Percentiles rank a stretch among this genome's conserved stretches.
Conservation (phyloP, 2,113 vertebrate genomes). For the Acanthochromis polyacanthus region DNA sequence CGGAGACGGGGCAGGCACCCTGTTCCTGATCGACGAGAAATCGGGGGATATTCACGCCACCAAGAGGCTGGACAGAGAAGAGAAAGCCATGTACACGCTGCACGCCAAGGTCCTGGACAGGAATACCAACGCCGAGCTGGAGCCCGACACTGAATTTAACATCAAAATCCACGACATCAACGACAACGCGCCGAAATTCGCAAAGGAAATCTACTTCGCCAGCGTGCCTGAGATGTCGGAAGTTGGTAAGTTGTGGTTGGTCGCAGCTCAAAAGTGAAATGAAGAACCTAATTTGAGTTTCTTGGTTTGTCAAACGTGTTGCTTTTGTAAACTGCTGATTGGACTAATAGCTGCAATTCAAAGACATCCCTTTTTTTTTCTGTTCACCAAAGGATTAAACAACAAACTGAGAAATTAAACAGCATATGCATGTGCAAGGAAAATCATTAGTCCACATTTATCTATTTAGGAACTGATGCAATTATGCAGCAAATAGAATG, state of each 20-base stretch:
- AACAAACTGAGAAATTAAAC: not conserved
- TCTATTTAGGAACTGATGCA: not conserved
- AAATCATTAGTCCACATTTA: not conserved
- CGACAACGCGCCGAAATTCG: conserved; percentile 96
- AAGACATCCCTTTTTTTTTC: too few relatives aligned
- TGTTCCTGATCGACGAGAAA: conserved; percentile 97
- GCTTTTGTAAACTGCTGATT: not conserved
- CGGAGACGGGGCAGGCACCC: conserved; percentile 94
- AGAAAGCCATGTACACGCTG: conserved; percentile 93
- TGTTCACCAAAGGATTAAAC: not conserved
- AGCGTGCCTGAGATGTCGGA: conserved; percentile 96
- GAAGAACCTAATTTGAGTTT: too few relatives aligned
- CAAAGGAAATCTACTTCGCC: conserved; percentile 91
- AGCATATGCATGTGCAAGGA: not conserved
- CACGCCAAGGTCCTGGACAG: conserved; percentile 94
- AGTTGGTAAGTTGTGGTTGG: conserved; percentile 89
- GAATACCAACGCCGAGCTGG: conserved; percentile 91
- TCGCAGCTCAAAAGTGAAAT: too few relatives aligned
- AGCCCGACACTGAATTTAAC: conserved; percentile 96
- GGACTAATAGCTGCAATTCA: not conserved
- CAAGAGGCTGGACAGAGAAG: conserved; percentile 97
- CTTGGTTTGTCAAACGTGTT: not conserved
- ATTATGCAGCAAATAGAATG: conserved; percentile 2
- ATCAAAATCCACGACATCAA: conserved; percentile 99
- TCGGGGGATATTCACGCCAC: conserved; percentile 98